Percentiles rank a stretch among this genome's conserved stretches.
Conservation (phyloP, 1,140 invertebrate genomes). For the Nebria ingens region DNA sequence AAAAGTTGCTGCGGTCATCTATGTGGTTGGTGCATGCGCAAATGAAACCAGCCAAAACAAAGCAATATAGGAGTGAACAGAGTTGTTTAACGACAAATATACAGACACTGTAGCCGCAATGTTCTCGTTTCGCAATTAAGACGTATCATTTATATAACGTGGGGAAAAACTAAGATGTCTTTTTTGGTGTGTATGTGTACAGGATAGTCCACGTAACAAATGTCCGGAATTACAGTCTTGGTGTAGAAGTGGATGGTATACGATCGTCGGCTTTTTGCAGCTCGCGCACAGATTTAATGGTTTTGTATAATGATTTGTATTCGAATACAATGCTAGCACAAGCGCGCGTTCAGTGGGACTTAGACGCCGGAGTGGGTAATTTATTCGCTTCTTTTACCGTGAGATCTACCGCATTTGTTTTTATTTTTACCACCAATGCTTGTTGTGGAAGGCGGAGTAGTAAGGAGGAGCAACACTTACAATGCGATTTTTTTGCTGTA, state of each 20-base stretch:
- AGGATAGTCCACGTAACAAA: constrained; percentile 11
- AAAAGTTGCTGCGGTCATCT: neutral
- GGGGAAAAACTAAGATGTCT: constrained; percentile 1
- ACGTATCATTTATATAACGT: constrained; percentile 13
- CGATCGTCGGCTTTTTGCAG: neutral
- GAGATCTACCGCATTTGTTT: neutral
- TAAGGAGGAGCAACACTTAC: neutral
- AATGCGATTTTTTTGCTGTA: neutral
- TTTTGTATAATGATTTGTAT: constrained; percentile 5
- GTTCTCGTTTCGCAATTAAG: constrained; percentile 10
- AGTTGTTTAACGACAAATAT: neutral
- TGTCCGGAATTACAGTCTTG: constrained; percentile 12
- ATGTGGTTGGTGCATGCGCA: neutral
- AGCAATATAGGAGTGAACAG: neutral
- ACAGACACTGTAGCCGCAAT: neutral
- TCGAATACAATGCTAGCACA: neutral
- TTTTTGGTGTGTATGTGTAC: constrained; percentile 11
- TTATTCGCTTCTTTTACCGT: neutral
- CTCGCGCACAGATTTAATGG: constrained; percentile 10
- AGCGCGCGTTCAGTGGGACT: too few relatives aligned
- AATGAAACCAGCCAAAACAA: neutral
- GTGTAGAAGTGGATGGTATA: too few relatives aligned
- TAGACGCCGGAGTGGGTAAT: neutral
- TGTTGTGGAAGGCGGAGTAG: too few relatives aligned
- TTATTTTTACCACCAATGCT: too few relatives aligned